A percentile compares a stretch with the other conserved stretches of the same genome.
phyloP scores from a whole-genome alignment of 2,888 invertebrate species.

The Lycaena phlaeas region DNA sequence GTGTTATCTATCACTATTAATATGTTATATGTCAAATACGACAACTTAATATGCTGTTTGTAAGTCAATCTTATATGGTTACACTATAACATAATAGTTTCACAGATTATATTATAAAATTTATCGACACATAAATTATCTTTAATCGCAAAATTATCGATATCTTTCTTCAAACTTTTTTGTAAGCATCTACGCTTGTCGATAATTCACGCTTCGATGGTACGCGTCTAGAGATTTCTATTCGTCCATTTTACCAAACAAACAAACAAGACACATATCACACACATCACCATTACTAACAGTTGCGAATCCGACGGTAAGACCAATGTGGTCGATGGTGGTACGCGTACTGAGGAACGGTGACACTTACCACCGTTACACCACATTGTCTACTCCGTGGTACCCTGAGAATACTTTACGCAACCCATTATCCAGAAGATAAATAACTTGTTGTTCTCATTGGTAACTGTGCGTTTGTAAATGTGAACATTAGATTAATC shows the following conservation, averaged over 20 bases:
- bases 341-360: conserved; percentile 50
- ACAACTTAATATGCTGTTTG: no score
- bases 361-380: conserved; percentile 53
- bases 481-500: background rate
- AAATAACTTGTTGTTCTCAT: conserved; percentile 42
- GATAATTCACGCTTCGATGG: no score
- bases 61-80: no score
- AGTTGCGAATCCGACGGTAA: conserved; percentile 8
- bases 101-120: no score
- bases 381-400: conserved; percentile 65
- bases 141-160: no score
- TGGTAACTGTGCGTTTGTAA: background rate
- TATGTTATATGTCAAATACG: no score
- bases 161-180: no score
- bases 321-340: conserved; percentile 38
- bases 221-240: no score
- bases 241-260: background rate
- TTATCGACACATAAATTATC: no score
- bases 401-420: conserved; percentile 57
- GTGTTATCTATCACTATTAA: no score
- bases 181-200: no score
- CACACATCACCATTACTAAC: conserved; percentile 17
- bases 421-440: conserved; percentile 58
- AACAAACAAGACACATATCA: conserved; percentile 33
- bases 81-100: no score